A percentile compares a stretch with the other conserved stretches of the same genome.
Evolutionary conservation across 2,797 vertebrate genomes (phyloP).

Genomic region (Pipistrellus nathusii): DNA sequence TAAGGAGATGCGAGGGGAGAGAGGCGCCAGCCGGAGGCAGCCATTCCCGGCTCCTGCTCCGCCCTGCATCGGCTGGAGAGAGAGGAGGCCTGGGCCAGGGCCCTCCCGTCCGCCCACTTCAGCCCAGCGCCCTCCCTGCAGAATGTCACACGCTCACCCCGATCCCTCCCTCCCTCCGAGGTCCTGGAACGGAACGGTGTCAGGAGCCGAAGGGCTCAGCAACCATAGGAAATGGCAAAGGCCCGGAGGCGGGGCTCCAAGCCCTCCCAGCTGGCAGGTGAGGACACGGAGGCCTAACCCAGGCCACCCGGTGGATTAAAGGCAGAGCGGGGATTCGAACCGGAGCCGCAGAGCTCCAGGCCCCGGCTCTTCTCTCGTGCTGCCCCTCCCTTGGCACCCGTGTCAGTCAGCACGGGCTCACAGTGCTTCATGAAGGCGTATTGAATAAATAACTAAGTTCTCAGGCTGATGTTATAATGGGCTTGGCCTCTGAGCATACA

Average conservation of each 20-base stretch:
- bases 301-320: too few species aligned
- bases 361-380: neutral
- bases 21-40: too few species aligned
- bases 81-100: neutral
- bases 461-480: conserved; percentile 5
- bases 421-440: neutral
- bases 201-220: neutral
- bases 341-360: neutral
- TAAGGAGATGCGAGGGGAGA: neutral
- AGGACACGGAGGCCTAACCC: neutral
- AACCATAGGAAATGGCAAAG: neutral
- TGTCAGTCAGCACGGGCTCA: neutral
- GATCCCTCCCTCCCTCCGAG: neutral
- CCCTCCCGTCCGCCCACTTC: neutral
- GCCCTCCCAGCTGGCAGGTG: neutral
- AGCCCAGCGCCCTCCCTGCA: too few species aligned
- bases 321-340: neutral
- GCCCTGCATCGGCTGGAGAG: accelerated
- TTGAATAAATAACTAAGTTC: conserved; percentile 29
- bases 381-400: neutral
- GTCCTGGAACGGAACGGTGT: neutral
- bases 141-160: accelerated
- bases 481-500: neutral
- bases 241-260: neutral
- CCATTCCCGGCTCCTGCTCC: too few species aligned